These are phyloP conservation scores for Hecatera dysodea DNA, from an alignment of 2,888 invertebrate species.

Conservation along the genomic window DNA sequence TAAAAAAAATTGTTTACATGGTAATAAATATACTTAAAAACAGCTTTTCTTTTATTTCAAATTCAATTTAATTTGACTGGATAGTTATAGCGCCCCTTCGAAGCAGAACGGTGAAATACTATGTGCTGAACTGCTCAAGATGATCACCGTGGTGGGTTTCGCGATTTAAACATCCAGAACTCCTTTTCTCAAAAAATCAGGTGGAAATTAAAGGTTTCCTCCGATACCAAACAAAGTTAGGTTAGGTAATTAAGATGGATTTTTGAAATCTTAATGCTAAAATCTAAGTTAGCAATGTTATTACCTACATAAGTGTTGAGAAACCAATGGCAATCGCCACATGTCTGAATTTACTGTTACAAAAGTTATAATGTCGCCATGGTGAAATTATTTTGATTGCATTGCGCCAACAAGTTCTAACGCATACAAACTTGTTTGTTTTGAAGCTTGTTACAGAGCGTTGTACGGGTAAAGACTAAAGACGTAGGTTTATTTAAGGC, in stretches of 20 bases:
- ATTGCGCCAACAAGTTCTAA: not conserved
- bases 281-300: not conserved
- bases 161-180: not conserved
- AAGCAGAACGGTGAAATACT: not conserved
- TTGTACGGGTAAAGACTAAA: not conserved
- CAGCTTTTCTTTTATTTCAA: not conserved
- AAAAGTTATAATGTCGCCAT: constrained; percentile 20
- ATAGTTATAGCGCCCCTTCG: no score
- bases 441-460: not conserved
- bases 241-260: not conserved
- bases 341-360: not conserved
- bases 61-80: no score
- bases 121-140: not conserved
- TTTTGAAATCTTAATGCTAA: not conserved
- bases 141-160: not conserved
- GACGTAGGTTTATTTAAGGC: not conserved
- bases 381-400: constrained; percentile 17
- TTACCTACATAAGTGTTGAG: constrained; percentile 27
- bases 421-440: not conserved
- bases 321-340: constrained; percentile 18
- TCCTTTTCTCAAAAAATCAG: not conserved
- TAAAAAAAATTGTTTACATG: not conserved
- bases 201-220: not conserved
- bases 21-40: not conserved
- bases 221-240: no score